Percentiles rank a stretch among this genome's conserved stretches.
Conservation (phyloP, 1,140 invertebrate genomes). For the Thalassaphorura encarpata region DNA sequence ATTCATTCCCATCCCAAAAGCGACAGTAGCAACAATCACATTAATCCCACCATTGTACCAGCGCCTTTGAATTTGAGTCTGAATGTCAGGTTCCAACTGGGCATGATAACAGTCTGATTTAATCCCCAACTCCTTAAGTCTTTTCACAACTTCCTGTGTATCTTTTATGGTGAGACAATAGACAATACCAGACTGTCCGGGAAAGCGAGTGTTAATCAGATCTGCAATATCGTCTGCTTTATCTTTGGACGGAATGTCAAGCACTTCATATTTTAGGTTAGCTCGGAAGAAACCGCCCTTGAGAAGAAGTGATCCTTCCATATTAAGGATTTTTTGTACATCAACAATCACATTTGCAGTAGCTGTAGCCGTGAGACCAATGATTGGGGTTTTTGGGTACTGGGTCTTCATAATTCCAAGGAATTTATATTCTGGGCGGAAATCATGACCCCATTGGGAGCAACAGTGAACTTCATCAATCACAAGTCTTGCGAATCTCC, state of each 20-base stretch:
- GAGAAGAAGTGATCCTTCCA: constrained; percentile 65
- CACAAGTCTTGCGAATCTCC: constrained; percentile 64
- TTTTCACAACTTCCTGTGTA: constrained; percentile 61
- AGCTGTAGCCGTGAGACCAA: constrained; percentile 85
- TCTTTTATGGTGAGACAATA: constrained; percentile 86
- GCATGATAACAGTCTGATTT: constrained; percentile 72
- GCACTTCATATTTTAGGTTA: constrained; percentile 80
- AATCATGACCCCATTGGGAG: constrained; percentile 96
- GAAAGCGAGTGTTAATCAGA: constrained; percentile 52
- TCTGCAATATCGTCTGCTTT: constrained; percentile 42
- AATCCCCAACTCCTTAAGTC: constrained; percentile 50
- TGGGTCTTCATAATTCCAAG: constrained; percentile 69
- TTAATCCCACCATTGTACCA: constrained; percentile 53
- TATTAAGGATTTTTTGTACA: constrained; percentile 76
- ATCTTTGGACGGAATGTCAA: constrained; percentile 34
- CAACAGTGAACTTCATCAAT: constrained; percentile 95
- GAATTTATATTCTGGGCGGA: constrained; percentile 80
- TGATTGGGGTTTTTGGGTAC: constrained; percentile 73
- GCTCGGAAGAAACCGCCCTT: constrained; percentile 81
- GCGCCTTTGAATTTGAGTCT: constrained; percentile 62
- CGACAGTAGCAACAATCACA: constrained; percentile 77
- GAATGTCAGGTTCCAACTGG: constrained; percentile 51
- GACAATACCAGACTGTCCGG: constrained; percentile 64
- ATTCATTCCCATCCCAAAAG: constrained; percentile 98
- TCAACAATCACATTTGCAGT: constrained; percentile 68